Conservation (phyloP, 2,888 invertebrate species). For the Pyrgus malvae region DNA sequence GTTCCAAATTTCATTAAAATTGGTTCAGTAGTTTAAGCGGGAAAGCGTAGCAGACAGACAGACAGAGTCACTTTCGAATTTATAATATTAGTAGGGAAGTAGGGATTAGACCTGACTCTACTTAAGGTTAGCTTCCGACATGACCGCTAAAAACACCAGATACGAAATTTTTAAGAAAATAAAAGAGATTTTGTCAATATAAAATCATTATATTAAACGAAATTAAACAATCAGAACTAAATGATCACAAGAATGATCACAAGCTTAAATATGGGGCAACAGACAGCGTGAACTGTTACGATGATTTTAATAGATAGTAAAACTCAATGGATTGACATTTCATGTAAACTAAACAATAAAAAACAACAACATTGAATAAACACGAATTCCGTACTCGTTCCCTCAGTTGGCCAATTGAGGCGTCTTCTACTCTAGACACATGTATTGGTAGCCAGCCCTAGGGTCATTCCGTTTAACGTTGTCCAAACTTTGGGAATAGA, state of each 20-base stretch:
- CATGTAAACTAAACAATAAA: conserved; percentile 63
- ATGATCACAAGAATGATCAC: conserved; percentile 69
- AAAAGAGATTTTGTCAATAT: conserved; percentile 35
- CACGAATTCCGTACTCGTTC: conserved; percentile 64
- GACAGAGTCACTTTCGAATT: no score
- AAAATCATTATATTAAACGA: conserved; percentile 75
- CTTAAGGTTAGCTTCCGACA: no score
- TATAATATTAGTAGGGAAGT: no score
- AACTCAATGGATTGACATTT: conserved; percentile 57
- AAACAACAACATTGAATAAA: conserved; percentile 60
- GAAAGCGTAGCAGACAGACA: no score
- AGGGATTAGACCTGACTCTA: no score
- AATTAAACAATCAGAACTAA: conserved; percentile 74
- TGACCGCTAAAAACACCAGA: no score
- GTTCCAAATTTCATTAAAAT: no score
- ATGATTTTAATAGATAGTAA: conserved; percentile 50
- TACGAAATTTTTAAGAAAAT: neutral
- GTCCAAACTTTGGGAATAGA: conserved; percentile 66
- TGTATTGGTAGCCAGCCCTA: conserved; percentile 68
- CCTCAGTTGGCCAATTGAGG: conserved; percentile 67
- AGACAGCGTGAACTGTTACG: conserved; percentile 57
- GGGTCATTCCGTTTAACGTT: conserved; percentile 76
- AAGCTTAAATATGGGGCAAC: conserved; percentile 64
- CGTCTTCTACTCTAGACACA: conserved; percentile 63
- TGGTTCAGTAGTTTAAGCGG: no score